Base-by-base conservation (phyloP, 2,113 vertebrate species). In the Clarias macrocephalus region DNA sequence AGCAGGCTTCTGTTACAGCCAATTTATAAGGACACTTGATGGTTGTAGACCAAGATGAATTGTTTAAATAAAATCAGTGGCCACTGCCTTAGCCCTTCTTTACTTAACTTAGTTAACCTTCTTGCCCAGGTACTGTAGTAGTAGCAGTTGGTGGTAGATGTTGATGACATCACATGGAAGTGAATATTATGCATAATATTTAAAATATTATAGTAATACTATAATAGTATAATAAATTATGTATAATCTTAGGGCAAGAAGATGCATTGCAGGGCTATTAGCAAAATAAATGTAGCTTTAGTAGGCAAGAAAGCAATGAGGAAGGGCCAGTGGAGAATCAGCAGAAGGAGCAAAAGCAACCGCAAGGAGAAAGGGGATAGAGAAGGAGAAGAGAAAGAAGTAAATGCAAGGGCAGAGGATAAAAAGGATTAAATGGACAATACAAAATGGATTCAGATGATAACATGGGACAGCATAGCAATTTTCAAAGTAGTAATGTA, bases 241-340 rank as follows among this genome's bases (percentile, higher is more conserved):
- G 42, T 23, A 80, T 37, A 80, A 52, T 3, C 6, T 57, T n/a
- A 30, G 9, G 7, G 56, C 54, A 12, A 60, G 18, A 59, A 60
- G 33, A 23, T 80, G 59, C 30, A 86, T 30, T 81, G 2, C 37
- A 65, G 37, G 18, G 80, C n/a, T 54, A 63, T 23, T 73, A 59
- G 65, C 59, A 76, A 63, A 57, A 77, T 56, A 23, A 52, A 52
- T 21, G 42, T 33, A 83, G 21, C 72, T 66, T 56, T 28, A 83
- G 57, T 83, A 77, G 86, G 70, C 59, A 83, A 60, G 56, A 70
- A 86, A n/a, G 57, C 33, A 73, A n/a, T 42, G 19, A 82, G 21
- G 23, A 63, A 62, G 48, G 68, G 56, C 57, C 80, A 52, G 57
- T 82, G 68, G 28, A 82, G 57, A 60, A 82, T 62, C 48, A 73